Percentiles rank a stretch among this genome's conserved stretches.
These are phyloP conservation scores for Thomomys bottae DNA, from an alignment of 2,113 vertebrate species.

Conservation along the genomic window DNA sequence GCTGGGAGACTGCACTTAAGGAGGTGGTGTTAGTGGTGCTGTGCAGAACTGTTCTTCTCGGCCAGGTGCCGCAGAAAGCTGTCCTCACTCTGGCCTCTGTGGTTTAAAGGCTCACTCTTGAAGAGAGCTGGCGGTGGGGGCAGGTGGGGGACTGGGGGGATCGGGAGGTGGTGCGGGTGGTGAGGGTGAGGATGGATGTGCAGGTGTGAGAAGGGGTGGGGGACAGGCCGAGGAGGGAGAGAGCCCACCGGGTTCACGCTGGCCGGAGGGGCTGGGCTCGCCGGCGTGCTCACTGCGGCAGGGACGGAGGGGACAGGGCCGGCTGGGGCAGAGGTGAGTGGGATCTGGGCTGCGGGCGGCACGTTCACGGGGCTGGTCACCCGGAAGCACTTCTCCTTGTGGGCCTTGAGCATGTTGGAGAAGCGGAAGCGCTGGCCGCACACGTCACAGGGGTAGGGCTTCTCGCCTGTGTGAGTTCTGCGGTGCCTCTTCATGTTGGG, in stretches of 20 bases:
- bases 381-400: constrained; percentile 98
- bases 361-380: constrained; percentile 94
- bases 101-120: constrained; percentile 96
- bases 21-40: constrained; percentile 89
- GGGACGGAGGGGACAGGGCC: constrained; percentile 85
- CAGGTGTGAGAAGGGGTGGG: constrained; percentile 92
- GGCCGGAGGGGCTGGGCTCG: constrained; percentile 78
- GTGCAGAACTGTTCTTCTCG: constrained; percentile 90
- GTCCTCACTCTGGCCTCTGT: constrained; percentile 93
- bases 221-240: constrained; percentile 83
- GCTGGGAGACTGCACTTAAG: not conserved
- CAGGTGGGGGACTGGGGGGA: constrained; percentile 91
- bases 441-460: constrained; percentile 97
- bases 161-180: constrained; percentile 91
- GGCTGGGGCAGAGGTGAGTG: constrained; percentile 87
- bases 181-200: constrained; percentile 91
- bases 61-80: constrained; percentile 94
- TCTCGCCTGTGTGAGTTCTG: constrained; percentile 97
- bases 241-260: constrained; percentile 83
- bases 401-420: constrained; percentile 99
- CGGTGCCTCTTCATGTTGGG: constrained; percentile 99
- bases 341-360: constrained; percentile 86
- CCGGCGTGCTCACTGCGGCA: constrained; percentile 79
- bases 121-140: constrained; percentile 96
- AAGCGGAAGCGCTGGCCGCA: constrained; percentile 98